Conservation (phyloP, 2,113 vertebrate genomes). For the Struthidea cinerea region DNA sequence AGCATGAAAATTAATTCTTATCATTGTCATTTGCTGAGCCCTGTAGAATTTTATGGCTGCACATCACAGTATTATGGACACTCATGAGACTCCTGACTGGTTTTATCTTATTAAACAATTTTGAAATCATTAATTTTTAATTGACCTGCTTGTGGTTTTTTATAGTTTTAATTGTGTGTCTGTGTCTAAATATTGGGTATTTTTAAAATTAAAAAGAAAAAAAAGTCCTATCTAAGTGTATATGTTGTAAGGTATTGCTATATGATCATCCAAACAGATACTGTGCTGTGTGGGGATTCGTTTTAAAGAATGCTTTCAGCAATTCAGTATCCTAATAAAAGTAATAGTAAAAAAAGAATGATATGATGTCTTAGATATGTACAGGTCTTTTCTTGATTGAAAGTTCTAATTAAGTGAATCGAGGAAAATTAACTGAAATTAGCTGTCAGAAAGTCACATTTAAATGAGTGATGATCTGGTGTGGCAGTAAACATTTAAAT, state of each 20-base stretch:
- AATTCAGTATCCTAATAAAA: conserved; percentile 65
- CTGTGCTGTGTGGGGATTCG: conserved; percentile 51
- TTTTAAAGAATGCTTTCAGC: conserved; percentile 61
- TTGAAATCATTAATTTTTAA: conserved; percentile 85
- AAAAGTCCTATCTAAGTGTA: background rate
- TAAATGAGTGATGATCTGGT: conserved; percentile 94
- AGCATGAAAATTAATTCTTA: conserved; percentile 59
- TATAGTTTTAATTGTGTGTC: conserved; percentile 73
- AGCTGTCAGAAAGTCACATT: conserved; percentile 99
- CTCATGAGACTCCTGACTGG: conserved; percentile 75
- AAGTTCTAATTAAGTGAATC: conserved; percentile 98
- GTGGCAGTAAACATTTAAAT: conserved; percentile 98
- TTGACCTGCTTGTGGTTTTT: conserved; percentile 66
- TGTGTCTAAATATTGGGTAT: background rate
- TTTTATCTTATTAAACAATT: conserved; percentile 84
- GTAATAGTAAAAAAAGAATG: conserved; percentile 66
- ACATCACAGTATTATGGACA: conserved; percentile 55
- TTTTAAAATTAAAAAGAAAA: conserved; percentile 45
- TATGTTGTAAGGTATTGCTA: conserved; percentile 13
- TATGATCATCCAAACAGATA: background rate
- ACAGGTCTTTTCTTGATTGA: conserved; percentile 82
- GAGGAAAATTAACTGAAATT: conserved; percentile 96
- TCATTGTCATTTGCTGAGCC: conserved; percentile 62
- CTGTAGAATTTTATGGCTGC: conserved; percentile 71
- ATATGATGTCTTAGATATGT: conserved; percentile 65